Evolutionary conservation across 2,113 vertebrate species (phyloP).

Genomic region (Loxodonta africana): DNA sequence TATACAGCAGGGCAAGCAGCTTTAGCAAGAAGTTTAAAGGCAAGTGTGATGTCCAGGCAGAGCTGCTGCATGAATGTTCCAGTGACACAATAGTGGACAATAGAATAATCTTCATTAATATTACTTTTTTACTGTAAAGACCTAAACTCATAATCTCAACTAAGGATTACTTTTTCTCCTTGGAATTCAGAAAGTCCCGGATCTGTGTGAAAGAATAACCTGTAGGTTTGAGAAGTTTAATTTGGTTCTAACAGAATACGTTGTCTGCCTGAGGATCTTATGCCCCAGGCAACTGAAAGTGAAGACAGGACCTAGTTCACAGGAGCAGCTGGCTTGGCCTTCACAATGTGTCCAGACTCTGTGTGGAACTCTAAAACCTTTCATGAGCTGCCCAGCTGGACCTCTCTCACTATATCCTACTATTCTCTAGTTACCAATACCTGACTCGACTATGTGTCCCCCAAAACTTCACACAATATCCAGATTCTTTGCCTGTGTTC

Average conservation of each 20-base stretch:
- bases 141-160: background rate
- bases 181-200: background rate
- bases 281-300: background rate
- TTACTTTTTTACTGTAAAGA: background rate
- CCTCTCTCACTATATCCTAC: background rate
- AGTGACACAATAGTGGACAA: background rate
- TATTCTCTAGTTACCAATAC: background rate
- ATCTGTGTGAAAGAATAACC: background rate
- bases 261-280: background rate
- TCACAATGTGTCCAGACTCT: background rate
- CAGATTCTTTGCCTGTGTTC: background rate
- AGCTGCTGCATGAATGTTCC: background rate
- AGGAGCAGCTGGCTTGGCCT: background rate
- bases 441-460: background rate
- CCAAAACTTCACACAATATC: background rate
- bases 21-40: background rate
- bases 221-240: background rate
- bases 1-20: background rate
- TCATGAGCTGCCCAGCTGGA: no score
- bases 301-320: background rate
- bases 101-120: background rate
- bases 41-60: background rate
- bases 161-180: background rate
- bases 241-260: background rate
- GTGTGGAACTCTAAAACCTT: background rate